These are phyloP conservation scores for Callipepla squamata DNA, from an alignment of 2,113 vertebrate species.

Conservation along the genomic window DNA sequence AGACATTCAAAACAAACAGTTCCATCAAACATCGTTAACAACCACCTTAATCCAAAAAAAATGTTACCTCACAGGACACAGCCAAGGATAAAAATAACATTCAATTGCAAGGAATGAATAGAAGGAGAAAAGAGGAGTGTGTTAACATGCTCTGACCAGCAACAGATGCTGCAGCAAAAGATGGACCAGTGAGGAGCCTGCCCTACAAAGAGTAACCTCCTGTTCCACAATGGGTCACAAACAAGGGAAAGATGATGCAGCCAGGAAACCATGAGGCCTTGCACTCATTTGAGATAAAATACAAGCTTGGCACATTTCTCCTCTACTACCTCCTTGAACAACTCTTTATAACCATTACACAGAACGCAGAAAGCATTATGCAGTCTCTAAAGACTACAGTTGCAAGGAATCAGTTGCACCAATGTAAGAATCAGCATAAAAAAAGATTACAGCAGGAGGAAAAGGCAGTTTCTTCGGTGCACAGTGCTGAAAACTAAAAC, in stretches of 20 bases:
- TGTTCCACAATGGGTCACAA: neutral
- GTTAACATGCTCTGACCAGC: neutral
- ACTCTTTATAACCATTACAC: neutral
- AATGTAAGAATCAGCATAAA: neutral
- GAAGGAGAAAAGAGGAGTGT: neutral
- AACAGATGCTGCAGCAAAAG: neutral
- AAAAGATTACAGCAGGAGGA: neutral
- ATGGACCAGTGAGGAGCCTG: neutral
- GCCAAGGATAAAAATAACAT: fast-evolving
- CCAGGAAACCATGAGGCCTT: neutral
- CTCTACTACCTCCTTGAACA: neutral
- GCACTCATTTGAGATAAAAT: neutral
- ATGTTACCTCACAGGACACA: neutral
- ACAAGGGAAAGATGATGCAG: neutral
- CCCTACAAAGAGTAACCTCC: neutral
- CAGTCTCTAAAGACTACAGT: neutral
- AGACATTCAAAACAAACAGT: neutral
- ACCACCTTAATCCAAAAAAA: neutral
- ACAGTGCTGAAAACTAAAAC: neutral
- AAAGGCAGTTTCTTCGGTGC: neutral
- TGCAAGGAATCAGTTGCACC: neutral
- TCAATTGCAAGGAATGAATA: neutral
- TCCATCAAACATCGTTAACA: neutral
- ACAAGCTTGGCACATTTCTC: neutral
- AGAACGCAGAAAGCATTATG: neutral